Conservation (phyloP, 2,113 vertebrate genomes). For the Vimba vimba region DNA sequence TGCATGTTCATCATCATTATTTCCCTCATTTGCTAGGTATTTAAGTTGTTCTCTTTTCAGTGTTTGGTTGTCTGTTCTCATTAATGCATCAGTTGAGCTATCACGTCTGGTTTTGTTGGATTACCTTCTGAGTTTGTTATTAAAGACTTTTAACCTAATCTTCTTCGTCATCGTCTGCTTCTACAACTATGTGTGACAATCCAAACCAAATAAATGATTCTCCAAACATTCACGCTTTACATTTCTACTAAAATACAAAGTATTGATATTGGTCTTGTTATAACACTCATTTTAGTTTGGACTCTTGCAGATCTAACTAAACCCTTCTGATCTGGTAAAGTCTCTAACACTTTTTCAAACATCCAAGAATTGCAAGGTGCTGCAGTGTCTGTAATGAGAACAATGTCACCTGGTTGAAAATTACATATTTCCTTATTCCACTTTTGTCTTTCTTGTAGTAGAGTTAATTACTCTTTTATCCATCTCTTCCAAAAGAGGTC, state of each 20-base stretch:
- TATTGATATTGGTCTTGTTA: background rate
- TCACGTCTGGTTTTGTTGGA: too few species aligned
- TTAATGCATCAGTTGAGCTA: too few species aligned
- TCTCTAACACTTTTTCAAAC: background rate
- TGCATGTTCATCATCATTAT: too few species aligned
- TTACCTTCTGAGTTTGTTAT: too few species aligned
- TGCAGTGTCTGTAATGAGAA: slow-evolving; percentile 31
- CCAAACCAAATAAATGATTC: too few species aligned
- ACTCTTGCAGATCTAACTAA: background rate
- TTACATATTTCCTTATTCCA: background rate
- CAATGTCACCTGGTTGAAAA: slow-evolving; percentile 23
- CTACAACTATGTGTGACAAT: too few species aligned
- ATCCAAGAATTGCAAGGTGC: slow-evolving; percentile 29
- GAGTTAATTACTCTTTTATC: slow-evolving; percentile 19
- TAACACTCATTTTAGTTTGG: background rate
- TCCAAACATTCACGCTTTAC: too few species aligned
- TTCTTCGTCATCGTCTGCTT: too few species aligned
- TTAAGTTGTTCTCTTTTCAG: too few species aligned
- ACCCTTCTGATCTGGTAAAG: background rate
- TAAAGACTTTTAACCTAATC: too few species aligned
- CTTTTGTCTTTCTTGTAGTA: slow-evolving; percentile 35
- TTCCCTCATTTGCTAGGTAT: too few species aligned
- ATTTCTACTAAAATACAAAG: background rate
- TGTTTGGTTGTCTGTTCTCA: too few species aligned
- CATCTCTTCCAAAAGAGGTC: background rate